A percentile compares a stretch with the other conserved stretches of the same genome.
Conservation (phyloP, 2,113 vertebrate species). For the Ailuropoda melanoleuca region DNA sequence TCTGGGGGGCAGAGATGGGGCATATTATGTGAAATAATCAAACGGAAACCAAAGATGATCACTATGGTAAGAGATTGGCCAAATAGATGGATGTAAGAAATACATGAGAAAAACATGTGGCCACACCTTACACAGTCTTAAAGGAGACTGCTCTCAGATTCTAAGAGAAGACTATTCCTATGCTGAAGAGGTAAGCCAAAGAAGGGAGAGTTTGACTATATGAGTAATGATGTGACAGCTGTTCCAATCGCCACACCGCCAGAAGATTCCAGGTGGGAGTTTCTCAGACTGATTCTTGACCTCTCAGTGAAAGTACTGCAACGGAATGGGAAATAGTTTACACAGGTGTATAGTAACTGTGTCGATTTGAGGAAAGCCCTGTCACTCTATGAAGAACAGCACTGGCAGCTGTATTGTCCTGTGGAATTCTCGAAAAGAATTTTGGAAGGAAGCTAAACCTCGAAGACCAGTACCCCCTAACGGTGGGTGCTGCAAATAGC, state of each 20-base stretch:
- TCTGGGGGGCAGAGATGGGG: conserved; percentile 96
- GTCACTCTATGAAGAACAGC: conserved; percentile 92
- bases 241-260: conserved; percentile 96
- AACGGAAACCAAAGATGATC: conserved; percentile 99
- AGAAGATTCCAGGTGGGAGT: conserved; percentile 94
- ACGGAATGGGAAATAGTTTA: conserved; percentile 96
- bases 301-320: conserved; percentile 96
- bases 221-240: conserved; percentile 98
- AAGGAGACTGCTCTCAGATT: conserved; percentile 97
- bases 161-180: conserved; percentile 95
- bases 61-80: conserved; percentile 99
- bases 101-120: conserved; percentile 97
- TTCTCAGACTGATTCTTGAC: conserved; percentile 96
- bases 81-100: conserved; percentile 95
- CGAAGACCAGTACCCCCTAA: conserved; percentile 77
- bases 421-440: conserved; percentile 91
- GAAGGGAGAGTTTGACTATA: conserved; percentile 97
- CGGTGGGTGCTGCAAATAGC: conserved; percentile 82
- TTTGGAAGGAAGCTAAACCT: conserved; percentile 91
- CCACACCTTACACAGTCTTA: conserved; percentile 95
- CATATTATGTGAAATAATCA: conserved; percentile 95
- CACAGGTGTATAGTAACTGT: conserved; percentile 91
- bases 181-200: conserved; percentile 95
- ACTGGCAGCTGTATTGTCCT: conserved; percentile 88
- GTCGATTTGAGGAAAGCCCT: conserved; percentile 91